phyloP scores from a whole-genome alignment of 2,797 vertebrate genomes.

The Alfaro cultratus region DNA sequence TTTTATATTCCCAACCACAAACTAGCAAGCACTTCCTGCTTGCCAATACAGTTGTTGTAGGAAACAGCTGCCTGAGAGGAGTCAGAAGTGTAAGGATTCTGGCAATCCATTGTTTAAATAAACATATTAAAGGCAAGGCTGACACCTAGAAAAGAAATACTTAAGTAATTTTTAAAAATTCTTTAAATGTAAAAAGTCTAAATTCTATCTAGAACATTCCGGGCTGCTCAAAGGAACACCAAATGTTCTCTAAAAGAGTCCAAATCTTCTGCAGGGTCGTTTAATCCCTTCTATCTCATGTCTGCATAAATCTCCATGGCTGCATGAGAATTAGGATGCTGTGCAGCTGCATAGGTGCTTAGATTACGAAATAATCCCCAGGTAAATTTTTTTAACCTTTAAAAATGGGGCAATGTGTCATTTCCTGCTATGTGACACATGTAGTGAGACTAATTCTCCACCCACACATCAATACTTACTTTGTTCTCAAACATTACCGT shows the following conservation, averaged over 20 bases:
- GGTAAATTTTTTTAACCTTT: constrained; percentile 76
- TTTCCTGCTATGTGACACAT: constrained; percentile 62
- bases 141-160: constrained; percentile 26
- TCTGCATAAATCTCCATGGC: constrained; percentile 74
- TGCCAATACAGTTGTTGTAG: constrained; percentile 33
- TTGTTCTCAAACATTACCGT: constrained; percentile 55
- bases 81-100: constrained; percentile 44
- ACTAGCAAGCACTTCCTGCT: constrained; percentile 42
- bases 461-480: constrained; percentile 65
- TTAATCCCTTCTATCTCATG: constrained; percentile 70
- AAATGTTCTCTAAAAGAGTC: constrained; percentile 67
- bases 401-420: constrained; percentile 69
- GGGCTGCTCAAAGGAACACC: constrained; percentile 58
- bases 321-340: constrained; percentile 70
- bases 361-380: constrained; percentile 86
- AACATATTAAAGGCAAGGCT: constrained; percentile 61
- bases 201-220: constrained; percentile 62
- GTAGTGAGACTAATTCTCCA: constrained; percentile 76
- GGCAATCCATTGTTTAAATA: constrained; percentile 66
- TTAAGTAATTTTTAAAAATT: constrained; percentile 29
- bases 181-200: constrained; percentile 69
- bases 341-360: constrained; percentile 69
- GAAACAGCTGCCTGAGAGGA: constrained; percentile 51
- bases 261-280: constrained; percentile 53
- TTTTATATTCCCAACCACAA: constrained; percentile 31